Conservation (phyloP, 92 coral and sea anemone genomes). For the Bergia puertoricense region DNA sequence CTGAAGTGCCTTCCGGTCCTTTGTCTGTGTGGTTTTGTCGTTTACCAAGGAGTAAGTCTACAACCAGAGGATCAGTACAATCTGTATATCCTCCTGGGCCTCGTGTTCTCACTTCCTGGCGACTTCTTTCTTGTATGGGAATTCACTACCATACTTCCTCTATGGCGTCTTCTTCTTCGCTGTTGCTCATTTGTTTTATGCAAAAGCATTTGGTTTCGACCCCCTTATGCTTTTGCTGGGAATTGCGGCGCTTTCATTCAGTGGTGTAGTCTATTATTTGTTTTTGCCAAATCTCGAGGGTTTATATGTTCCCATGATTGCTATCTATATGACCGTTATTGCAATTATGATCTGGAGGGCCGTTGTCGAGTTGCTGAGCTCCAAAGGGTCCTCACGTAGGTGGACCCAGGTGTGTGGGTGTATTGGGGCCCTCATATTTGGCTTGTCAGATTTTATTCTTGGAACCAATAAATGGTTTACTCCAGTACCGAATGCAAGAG, state of each 20-base stretch:
- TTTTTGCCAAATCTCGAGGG: slow-evolving; percentile 62
- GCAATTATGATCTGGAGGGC: slow-evolving; percentile 70
- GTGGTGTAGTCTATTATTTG: slow-evolving; percentile 30
- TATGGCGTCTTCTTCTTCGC: slow-evolving; percentile 64
- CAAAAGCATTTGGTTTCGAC: slow-evolving; percentile 58
- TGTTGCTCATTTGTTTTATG: slow-evolving; percentile 60
- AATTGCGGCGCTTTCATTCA: slow-evolving; percentile 17
- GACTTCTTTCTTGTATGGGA: slow-evolving; percentile 75
- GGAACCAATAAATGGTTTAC: slow-evolving; percentile 59
- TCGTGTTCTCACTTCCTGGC: slow-evolving; percentile 65
- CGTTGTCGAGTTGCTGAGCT: slow-evolving; percentile 45
- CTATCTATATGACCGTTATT: slow-evolving; percentile 51
- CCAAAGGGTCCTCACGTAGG: slow-evolving; percentile 6
- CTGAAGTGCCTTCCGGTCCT: slow-evolving; percentile 66
- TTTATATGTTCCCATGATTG: slow-evolving; percentile 41
- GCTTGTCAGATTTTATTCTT: slow-evolving; percentile 62
- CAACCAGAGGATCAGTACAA: slow-evolving; percentile 53
- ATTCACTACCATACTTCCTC: slow-evolving; percentile 32
- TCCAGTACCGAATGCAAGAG: slow-evolving; percentile 53
- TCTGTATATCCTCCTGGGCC: slow-evolving; percentile 53
- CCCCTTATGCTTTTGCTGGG: slow-evolving; percentile 48
- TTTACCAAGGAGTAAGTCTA: slow-evolving; percentile 51
- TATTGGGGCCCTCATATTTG: slow-evolving; percentile 59
- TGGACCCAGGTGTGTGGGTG: slow-evolving; percentile 61
- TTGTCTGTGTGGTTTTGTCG: slow-evolving; percentile 63